A percentile compares a stretch with the other conserved stretches of the same genome.
phyloP scores from a whole-genome alignment of 2,113 vertebrate genomes.

The Hypanus sabinus region DNA sequence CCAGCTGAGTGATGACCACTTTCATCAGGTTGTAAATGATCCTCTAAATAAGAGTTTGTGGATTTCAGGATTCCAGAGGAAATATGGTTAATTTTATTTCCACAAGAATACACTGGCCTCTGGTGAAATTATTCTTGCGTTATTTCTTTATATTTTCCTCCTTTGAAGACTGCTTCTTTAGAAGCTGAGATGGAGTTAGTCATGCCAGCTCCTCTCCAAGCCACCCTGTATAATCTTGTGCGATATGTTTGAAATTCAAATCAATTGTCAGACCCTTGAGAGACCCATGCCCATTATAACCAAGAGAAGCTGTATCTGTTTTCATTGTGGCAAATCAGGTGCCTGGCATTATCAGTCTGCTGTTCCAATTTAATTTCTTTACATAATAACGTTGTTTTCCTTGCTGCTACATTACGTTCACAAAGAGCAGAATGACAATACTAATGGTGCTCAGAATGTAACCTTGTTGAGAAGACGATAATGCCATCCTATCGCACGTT shows the following conservation, averaged over 20 bases:
- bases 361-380: background rate
- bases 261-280: background rate
- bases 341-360: background rate
- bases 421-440: background rate
- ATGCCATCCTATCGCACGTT: background rate
- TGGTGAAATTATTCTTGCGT: background rate
- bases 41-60: background rate
- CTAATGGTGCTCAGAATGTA: background rate
- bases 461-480: background rate
- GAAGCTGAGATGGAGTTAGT: background rate
- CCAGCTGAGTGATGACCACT: too few relatives aligned
- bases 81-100: background rate
- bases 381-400: background rate
- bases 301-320: background rate
- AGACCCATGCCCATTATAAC: background rate
- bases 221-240: background rate
- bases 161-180: background rate
- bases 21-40: background rate
- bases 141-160: background rate
- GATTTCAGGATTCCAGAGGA: background rate
- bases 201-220: background rate
- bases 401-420: background rate
- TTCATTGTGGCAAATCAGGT: background rate
- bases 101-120: background rate
- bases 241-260: conserved; percentile 16